These are phyloP conservation scores for Dendrophyllia cribrosa DNA, from an alignment of 64 coral and sea anemone genomes.

Conservation along the genomic window DNA sequence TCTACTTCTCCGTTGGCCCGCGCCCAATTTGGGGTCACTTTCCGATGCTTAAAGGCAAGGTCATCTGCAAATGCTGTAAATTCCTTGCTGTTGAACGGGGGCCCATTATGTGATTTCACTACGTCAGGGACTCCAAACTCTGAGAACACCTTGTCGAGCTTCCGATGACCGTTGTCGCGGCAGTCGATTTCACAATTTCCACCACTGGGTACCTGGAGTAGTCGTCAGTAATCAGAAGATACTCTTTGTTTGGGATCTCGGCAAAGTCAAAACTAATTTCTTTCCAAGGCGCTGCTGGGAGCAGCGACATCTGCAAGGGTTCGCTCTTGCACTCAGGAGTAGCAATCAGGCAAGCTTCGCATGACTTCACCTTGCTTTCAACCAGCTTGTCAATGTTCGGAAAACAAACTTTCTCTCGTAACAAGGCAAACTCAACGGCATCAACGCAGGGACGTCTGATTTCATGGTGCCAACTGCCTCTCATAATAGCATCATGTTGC, in stretches of 20 bases:
- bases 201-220: slow-evolving; percentile 34
- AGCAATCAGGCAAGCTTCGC: slow-evolving; percentile 14
- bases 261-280: slow-evolving; percentile 42
- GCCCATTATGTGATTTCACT: too few species aligned
- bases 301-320: slow-evolving; percentile 30
- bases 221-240: slow-evolving; percentile 41
- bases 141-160: too few species aligned
- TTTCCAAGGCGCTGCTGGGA: slow-evolving; percentile 36
- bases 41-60: too few species aligned
- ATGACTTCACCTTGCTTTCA: slow-evolving; percentile 54
- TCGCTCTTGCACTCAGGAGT: slow-evolving; percentile 8
- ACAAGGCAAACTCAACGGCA: slow-evolving; percentile 11
- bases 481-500: slow-evolving; percentile 20
- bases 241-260: slow-evolving; percentile 26
- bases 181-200: slow-evolving; percentile 28
- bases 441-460: slow-evolving; percentile 14
- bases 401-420: slow-evolving; percentile 60
- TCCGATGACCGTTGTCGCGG: too few species aligned
- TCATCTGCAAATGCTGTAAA: too few species aligned
- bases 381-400: slow-evolving; percentile 27
- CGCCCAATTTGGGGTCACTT: too few species aligned
- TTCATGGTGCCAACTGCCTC: slow-evolving; percentile 11
- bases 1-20: too few species aligned
- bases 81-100: too few species aligned
- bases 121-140: too few species aligned